Percentiles rank a stretch among this genome's conserved stretches.
phyloP scores from a whole-genome alignment of 1,140 invertebrate species.

The Leptoteleia sp. region DNA sequence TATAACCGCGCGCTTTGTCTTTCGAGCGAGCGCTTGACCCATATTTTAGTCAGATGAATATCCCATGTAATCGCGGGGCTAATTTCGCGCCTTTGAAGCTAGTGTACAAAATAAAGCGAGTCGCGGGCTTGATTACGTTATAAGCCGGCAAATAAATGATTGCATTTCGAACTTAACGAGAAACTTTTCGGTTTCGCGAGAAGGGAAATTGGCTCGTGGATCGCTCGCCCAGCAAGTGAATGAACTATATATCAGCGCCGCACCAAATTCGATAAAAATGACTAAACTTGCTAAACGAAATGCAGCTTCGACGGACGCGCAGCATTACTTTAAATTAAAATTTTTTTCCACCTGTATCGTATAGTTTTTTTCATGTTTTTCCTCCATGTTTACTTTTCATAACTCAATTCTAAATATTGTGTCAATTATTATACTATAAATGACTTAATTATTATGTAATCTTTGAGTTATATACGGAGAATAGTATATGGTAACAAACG shows the following conservation, averaged over 20 bases:
- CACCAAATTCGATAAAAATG: conserved; percentile 23
- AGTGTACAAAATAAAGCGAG: conserved; percentile 20
- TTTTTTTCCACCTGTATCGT: too few relatives aligned
- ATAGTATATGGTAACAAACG: too few relatives aligned
- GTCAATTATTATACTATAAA: too few relatives aligned
- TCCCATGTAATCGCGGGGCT: conserved; percentile 24
- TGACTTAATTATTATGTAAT: too few relatives aligned
- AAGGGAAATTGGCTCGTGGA: conserved; percentile 36
- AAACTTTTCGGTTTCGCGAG: conserved; percentile 32
- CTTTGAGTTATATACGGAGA: too few relatives aligned
- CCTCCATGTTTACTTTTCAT: too few relatives aligned
- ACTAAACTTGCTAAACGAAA: conserved; percentile 40
- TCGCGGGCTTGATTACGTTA: conserved; percentile 30
- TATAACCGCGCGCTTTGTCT: too few relatives aligned
- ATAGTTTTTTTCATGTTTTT: too few relatives aligned
- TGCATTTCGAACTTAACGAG: conserved; percentile 37
- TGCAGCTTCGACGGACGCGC: conserved; percentile 14
- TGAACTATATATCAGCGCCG: conserved; percentile 11
- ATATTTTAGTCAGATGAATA: too few relatives aligned
- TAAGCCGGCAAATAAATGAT: conserved; percentile 35
- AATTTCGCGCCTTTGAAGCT: conserved; percentile 33
- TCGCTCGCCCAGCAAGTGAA: conserved; percentile 16
- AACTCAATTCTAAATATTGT: too few relatives aligned
- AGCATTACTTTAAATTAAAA: too few relatives aligned
- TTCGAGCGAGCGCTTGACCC: too few relatives aligned